Evolutionary conservation across 2,888 invertebrate species (phyloP).

Genomic region (Drosophila kanekoi): DNA sequence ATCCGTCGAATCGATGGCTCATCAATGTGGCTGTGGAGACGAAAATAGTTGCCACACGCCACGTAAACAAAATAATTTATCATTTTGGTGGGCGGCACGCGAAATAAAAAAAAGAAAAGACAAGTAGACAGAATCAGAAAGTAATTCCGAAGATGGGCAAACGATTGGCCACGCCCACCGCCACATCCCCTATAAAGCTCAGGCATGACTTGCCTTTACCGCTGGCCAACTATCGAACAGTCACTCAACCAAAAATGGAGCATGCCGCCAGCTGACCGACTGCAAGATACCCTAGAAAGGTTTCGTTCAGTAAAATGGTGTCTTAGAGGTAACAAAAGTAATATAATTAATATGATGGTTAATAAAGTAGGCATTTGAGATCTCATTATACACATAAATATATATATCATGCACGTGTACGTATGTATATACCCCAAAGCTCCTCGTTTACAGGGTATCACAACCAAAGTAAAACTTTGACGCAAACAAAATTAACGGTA

Average conservation of each 20-base stretch:
- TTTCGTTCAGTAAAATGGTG: no score
- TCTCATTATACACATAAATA: no score
- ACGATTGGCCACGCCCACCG: conserved; percentile 31
- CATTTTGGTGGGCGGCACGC: conserved; percentile 42
- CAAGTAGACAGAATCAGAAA: conserved; percentile 19
- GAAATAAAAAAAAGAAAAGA: neutral
- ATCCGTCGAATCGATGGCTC: conserved; percentile 21
- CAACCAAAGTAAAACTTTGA: conserved; percentile 61
- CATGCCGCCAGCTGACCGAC: neutral
- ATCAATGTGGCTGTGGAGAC: conserved; percentile 31
- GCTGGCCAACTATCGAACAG: conserved; percentile 27
- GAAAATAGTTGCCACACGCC: conserved; percentile 39
- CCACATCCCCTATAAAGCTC: neutral
- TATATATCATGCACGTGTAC: no score
- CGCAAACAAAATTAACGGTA: conserved; percentile 76
- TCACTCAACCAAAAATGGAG: conserved; percentile 30
- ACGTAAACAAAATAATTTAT: conserved; percentile 77
- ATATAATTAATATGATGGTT: no score
- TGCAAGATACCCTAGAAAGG: neutral
- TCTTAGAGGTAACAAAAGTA: neutral
- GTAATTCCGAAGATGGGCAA: conserved; percentile 28
- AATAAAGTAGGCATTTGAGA: no score
- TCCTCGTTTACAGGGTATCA: conserved; percentile 14
- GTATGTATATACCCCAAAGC: conserved; percentile 5
- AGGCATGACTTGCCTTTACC: neutral